Evolutionary conservation across 2,888 invertebrate species (phyloP).

Genomic region (Philonicus albiceps): DNA sequence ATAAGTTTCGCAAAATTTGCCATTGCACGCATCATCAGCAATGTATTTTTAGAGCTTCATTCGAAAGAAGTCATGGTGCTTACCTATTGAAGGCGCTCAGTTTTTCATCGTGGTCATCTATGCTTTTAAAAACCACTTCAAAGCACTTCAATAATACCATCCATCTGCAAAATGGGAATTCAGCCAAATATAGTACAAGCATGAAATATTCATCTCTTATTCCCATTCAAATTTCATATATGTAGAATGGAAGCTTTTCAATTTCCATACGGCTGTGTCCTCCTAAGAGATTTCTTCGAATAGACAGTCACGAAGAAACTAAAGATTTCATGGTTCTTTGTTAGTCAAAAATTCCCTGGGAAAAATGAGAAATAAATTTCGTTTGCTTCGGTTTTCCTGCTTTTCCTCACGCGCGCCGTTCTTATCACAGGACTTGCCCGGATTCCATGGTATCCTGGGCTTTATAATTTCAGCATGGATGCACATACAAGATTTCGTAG

Average conservation of each 20-base stretch:
- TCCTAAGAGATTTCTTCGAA: neutral
- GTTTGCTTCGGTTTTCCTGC: neutral
- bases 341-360: neutral
- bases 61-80: neutral
- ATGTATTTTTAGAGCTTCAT: neutral
- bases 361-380: constrained; percentile 19
- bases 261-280: constrained; percentile 15
- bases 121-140: neutral
- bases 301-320: neutral
- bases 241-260: constrained; percentile 23
- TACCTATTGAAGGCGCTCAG: neutral
- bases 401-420: neutral
- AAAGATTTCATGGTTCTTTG: neutral
- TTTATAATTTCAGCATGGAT: constrained; percentile 26
- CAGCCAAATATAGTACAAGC: constrained; percentile 8
- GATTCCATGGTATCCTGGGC: neutral
- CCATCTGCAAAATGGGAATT: constrained; percentile 9
- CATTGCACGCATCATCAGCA: neutral
- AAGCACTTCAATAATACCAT: constrained; percentile 17
- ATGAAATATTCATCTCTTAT: constrained; percentile 34
- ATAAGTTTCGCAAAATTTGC: neutral
- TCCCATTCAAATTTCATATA: constrained; percentile 34
- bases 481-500: neutral
- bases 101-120: constrained; percentile 11
- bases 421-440: neutral